Conservation (phyloP, 2,888 invertebrate species). For the Omphaloscelis lunosa region DNA sequence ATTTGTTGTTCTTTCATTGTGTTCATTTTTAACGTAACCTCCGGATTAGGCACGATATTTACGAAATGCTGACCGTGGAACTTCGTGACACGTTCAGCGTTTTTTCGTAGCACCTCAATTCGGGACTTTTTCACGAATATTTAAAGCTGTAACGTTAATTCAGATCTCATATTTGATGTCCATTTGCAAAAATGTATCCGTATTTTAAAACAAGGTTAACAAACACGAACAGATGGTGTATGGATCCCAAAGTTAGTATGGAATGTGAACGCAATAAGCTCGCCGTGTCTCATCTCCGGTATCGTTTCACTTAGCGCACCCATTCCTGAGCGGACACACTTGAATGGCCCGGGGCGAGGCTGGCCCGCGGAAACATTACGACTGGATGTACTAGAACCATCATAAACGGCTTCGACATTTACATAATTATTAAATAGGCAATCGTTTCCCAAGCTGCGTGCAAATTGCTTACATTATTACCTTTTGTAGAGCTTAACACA, state of each 20-base stretch:
- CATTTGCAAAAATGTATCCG: not conserved
- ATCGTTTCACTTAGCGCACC: constrained; percentile 83
- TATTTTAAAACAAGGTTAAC: constrained; percentile 21
- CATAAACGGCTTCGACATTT: constrained; percentile 64
- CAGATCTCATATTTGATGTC: not conserved
- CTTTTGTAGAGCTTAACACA: constrained; percentile 47
- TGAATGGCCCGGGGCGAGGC: constrained; percentile 72
- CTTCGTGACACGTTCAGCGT: constrained; percentile 5
- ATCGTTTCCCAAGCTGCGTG: constrained; percentile 60
- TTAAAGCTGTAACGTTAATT: not conserved
- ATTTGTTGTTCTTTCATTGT: constrained; percentile 44
- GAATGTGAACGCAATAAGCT: constrained; percentile 75
- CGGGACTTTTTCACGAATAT: not conserved
- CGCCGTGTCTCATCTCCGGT: constrained; percentile 82
- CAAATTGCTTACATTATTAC: constrained; percentile 54
- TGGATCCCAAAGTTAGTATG: constrained; percentile 69
- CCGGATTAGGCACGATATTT: constrained; percentile 21
- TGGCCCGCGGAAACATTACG: constrained; percentile 65
- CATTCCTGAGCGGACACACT: constrained; percentile 80
- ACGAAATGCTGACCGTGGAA: constrained; percentile 32
- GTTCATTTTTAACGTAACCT: constrained; percentile 38
- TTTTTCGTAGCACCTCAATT: constrained; percentile 30
- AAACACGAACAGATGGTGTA: constrained; percentile 49
- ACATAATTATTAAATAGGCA: constrained; percentile 65
- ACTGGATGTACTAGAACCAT: constrained; percentile 64